Evolutionary conservation across 2,113 vertebrate species (phyloP).

Genomic region (Poeciliopsis turrubarensis): DNA sequence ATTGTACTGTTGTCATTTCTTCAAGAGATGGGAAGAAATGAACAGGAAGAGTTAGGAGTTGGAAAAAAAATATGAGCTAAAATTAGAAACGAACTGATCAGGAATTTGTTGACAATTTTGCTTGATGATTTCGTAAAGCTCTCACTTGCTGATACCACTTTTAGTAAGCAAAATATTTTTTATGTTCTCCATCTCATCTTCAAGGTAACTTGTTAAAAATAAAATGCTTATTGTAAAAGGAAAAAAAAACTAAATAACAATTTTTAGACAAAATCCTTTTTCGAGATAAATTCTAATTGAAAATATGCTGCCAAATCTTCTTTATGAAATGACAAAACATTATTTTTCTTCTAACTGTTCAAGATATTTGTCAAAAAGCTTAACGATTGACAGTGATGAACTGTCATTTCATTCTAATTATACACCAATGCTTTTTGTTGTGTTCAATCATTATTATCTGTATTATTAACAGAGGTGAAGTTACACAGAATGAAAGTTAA

Average conservation of each 20-base stretch:
- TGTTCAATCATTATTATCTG: neutral
- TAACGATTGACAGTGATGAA: neutral
- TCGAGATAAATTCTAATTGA: too few species aligned
- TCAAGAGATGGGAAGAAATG: slow-evolving; percentile 16
- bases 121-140: too few species aligned
- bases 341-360: neutral
- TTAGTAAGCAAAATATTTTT: too few species aligned
- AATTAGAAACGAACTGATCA: neutral
- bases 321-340: too few species aligned
- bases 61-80: slow-evolving; percentile 1
- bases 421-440: neutral
- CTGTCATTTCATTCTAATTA: neutral
- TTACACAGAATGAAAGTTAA: neutral
- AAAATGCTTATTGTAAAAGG: neutral
- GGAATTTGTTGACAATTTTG: too few species aligned
- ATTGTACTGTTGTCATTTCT: slow-evolving; percentile 35
- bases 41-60: neutral
- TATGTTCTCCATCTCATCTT: too few species aligned
- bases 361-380: neutral
- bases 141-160: too few species aligned
- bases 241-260: neutral
- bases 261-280: too few species aligned
- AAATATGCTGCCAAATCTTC: too few species aligned
- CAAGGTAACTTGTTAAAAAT: neutral
- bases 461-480: neutral